Base-by-base conservation (phyloP, 2,888 invertebrate genomes). In the Melanostoma scalare region DNA sequence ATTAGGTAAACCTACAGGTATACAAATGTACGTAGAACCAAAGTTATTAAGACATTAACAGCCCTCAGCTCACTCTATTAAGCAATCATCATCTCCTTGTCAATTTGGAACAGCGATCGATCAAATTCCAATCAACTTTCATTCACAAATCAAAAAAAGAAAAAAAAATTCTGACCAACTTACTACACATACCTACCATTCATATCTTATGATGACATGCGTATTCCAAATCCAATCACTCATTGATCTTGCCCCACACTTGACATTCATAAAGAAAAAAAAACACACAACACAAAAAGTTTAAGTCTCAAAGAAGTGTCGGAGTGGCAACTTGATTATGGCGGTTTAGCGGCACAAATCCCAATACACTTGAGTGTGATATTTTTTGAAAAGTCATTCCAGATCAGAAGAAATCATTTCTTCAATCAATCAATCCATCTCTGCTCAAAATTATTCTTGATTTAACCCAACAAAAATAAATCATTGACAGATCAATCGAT, bases 401-500 rank as follows among this genome's bases (percentile, higher is more conserved):
- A 48, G 74, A 71, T 79, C 84, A 74, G 65, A 84, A 84, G 71
- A 79, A 84, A 84, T 84, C 65, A 84, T 84, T 84, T 84, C 79
- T 84, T 84, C 84, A 79, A 84, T 84, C 84, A 84, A 84, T 84
- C 84, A 84, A 84, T 84, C 78, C 78, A 84, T 84, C 79, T 75
- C 79, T 75, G 20, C 20, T 75, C 55, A 50, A 84, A 72, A 52
- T 58, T 68, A 79, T 74, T 78, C 79, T 84, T 78, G 67, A 79
- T 75, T 84, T 84, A 69, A 75, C 71, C 79, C 71, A 53, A 36
- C 30, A 50, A 35, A 46, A 69, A 78, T 79, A 79, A 75, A 78
- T 84, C 84, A 84, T 84, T 84, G 84, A 84, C 84, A 84, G 84
- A 84, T 84, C 84, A 84, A 84, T 84, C 84, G 84, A 84, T 84